Conservation (phyloP, 2,888 invertebrate species). For the Odontomyia ornata region DNA sequence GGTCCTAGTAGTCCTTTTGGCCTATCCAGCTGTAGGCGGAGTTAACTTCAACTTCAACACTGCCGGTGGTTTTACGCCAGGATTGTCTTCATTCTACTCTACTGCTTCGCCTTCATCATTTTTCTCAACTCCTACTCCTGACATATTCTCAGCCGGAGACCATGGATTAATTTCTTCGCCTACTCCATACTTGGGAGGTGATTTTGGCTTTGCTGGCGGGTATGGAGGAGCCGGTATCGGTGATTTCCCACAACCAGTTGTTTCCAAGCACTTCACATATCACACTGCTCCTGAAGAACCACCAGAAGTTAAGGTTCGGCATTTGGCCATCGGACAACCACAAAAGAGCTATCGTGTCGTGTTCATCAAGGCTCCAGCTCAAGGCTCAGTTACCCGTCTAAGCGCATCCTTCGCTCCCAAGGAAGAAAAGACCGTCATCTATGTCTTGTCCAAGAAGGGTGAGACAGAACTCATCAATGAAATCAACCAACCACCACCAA, state of each 20-base stretch:
- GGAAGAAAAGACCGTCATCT: constrained; percentile 63
- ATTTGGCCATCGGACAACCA: constrained; percentile 45
- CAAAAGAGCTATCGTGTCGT: constrained; percentile 51
- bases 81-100: not conserved
- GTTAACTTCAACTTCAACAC: not conserved
- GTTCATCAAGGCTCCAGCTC: constrained; percentile 52
- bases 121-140: not conserved
- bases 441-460: constrained; percentile 61
- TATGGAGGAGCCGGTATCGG: not conserved
- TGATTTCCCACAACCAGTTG: constrained; percentile 44
- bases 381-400: constrained; percentile 13
- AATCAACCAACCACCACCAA: constrained; percentile 57
- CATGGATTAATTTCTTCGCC: not conserved
- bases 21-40: constrained; percentile 30
- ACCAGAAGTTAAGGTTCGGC: constrained; percentile 43
- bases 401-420: constrained; percentile 56
- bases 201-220: constrained; percentile 18
- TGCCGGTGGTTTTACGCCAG: not conserved
- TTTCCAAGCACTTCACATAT: constrained; percentile 51
- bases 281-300: constrained; percentile 52
- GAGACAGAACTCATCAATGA: constrained; percentile 57
- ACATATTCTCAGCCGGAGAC: not conserved
- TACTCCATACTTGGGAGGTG: not conserved
- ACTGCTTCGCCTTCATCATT: not conserved
- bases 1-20: constrained; percentile 29